A percentile compares a stretch with the other conserved stretches of the same genome.
Conservation (phyloP, 2,888 invertebrate species). For the Podotricha telesiphe region DNA sequence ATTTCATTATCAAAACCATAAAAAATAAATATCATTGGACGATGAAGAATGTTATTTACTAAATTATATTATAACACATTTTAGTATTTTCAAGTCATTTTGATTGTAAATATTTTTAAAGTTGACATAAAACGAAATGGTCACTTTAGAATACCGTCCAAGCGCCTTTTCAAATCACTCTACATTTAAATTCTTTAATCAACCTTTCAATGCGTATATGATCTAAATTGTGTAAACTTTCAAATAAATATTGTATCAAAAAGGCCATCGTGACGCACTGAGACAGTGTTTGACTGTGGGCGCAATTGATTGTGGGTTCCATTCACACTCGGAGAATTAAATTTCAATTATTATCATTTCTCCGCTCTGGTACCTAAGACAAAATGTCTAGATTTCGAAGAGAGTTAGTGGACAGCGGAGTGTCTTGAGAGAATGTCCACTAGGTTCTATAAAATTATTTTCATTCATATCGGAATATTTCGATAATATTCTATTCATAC, state of each 20-base stretch:
- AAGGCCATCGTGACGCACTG: too few species aligned
- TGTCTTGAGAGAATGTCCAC: too few species aligned
- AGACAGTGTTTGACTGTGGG: too few species aligned
- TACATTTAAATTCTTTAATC: neutral
- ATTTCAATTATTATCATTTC: too few species aligned
- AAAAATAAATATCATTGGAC: too few species aligned
- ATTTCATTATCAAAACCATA: too few species aligned
- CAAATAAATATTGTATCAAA: too few species aligned
- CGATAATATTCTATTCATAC: neutral
- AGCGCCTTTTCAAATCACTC: neutral
- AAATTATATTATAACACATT: neutral
- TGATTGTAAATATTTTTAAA: neutral
- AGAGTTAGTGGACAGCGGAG: too few species aligned
- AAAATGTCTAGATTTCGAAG: too few species aligned
- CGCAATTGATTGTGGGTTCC: too few species aligned
- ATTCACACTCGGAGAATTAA: too few species aligned
- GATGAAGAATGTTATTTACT: neutral
- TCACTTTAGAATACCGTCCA: neutral
- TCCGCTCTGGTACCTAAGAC: too few species aligned
- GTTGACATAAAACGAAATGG: neutral
- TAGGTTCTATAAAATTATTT: neutral
- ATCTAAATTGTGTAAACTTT: neutral
- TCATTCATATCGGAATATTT: conserved; percentile 6
- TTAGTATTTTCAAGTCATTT: neutral
- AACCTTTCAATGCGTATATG: neutral